These are phyloP conservation scores for Phyto melanocephala DNA, from an alignment of 2,888 invertebrate genomes.

Conservation along the genomic window DNA sequence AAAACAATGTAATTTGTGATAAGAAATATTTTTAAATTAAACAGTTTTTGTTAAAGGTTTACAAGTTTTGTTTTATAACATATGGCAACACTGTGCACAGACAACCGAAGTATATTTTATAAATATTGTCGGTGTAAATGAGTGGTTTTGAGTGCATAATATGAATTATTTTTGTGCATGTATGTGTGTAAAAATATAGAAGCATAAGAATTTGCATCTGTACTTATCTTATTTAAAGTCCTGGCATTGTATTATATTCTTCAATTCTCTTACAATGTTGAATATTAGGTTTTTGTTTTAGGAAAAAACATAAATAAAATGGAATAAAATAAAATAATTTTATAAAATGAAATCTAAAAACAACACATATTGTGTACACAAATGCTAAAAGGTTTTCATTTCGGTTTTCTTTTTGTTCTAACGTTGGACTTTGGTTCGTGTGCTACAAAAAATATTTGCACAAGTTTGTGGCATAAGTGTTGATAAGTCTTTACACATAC, in stretches of 20 bases:
- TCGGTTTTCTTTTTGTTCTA: background rate
- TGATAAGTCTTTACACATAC: constrained; percentile 49
- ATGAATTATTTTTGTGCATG: constrained; percentile 42
- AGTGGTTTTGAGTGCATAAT: constrained; percentile 45
- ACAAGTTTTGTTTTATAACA: too few relatives aligned
- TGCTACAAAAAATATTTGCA: constrained; percentile 55
- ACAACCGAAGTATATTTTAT: too few relatives aligned
- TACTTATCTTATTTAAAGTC: background rate
- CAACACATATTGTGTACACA: constrained; percentile 41
- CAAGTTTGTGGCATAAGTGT: constrained; percentile 59
- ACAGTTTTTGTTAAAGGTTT: too few relatives aligned
- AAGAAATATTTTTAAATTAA: too few relatives aligned
- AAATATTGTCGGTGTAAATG: background rate
- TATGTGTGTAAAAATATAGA: background rate
- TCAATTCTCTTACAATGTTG: background rate
- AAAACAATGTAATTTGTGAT: too few relatives aligned
- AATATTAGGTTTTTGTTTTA: constrained; percentile 27
- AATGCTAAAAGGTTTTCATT: constrained; percentile 43
- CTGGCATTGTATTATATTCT: background rate
- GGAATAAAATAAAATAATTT: constrained; percentile 31
- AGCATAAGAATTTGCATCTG: background rate
- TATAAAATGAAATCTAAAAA: constrained; percentile 34
- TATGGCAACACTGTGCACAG: too few relatives aligned
- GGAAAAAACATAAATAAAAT: constrained; percentile 2
- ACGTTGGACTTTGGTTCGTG: constrained; percentile 38